Evolutionary conservation across 37 sponge, comb jelly and placozoan species (phyloP).

Genomic region (Crambe crambe): DNA sequence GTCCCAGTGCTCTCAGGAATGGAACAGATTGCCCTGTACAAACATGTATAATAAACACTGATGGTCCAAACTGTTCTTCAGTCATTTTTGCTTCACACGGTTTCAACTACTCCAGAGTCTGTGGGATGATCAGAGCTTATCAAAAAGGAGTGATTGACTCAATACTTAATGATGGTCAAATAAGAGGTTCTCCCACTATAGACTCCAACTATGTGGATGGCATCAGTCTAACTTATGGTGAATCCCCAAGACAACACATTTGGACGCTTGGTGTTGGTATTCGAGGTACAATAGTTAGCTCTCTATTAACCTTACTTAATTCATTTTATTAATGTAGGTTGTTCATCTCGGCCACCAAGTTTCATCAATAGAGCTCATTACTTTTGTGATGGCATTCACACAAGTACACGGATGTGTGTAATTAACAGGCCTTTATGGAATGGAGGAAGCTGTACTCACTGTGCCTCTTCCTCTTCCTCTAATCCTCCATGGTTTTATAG

Average conservation of each 20-base stretch:
- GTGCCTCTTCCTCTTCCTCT: background rate
- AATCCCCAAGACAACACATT: constrained; percentile 16
- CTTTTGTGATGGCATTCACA: constrained; percentile 26
- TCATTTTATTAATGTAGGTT: background rate
- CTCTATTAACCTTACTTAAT: too few relatives aligned
- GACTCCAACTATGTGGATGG: constrained; percentile 5
- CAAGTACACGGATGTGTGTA: background rate
- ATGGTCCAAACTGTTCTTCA: background rate
- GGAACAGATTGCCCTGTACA: background rate
- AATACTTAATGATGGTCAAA: background rate
- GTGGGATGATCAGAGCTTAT: constrained; percentile 34
- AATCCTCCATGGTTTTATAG: constrained; percentile 36
- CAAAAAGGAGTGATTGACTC: constrained; percentile 9
- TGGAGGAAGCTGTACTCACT: constrained; percentile 19
- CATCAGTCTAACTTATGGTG: constrained; percentile 6
- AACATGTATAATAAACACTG: background rate
- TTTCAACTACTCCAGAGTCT: constrained; percentile 12
- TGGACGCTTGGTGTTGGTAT: constrained; percentile 21
- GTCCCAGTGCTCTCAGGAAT: background rate
- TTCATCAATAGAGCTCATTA: constrained; percentile 40
- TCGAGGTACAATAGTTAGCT: too few relatives aligned
- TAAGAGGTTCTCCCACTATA: background rate
- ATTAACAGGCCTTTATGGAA: constrained; percentile 25
- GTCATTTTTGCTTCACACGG: background rate
- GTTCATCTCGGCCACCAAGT: too few relatives aligned